Conservation (phyloP, 92 coral and sea anemone species). For the Anthopleura xanthogrammica region DNA sequence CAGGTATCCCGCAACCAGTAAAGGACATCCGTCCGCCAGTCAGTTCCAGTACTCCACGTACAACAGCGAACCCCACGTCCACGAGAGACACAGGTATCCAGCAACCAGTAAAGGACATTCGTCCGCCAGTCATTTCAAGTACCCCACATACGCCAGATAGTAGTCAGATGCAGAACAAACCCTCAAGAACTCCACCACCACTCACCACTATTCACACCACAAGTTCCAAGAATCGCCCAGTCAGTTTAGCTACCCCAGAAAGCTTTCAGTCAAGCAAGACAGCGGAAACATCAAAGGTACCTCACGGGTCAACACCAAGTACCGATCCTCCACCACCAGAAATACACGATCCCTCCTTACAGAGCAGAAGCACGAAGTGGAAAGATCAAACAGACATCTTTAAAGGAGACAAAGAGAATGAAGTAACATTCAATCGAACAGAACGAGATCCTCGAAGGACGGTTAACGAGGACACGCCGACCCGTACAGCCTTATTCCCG, state of each 20-base stretch:
- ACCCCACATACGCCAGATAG: neutral
- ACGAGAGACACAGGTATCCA: neutral
- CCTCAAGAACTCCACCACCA: neutral
- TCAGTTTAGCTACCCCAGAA: conserved; percentile 5
- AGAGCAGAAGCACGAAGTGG: neutral
- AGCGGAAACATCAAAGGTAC: neutral
- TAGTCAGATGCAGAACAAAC: neutral
- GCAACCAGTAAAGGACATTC: neutral
- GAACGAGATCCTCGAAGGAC: neutral
- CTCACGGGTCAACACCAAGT: neutral
- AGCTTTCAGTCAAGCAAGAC: conserved; percentile 13
- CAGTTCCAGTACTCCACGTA: neutral
- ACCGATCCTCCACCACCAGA: neutral
- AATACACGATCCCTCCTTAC: neutral
- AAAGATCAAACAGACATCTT: neutral
- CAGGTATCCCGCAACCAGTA: neutral
- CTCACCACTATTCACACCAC: neutral
- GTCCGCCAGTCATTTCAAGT: neutral
- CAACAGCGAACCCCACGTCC: neutral
- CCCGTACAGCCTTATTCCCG: conserved; percentile 17
- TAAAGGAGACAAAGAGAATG: neutral
- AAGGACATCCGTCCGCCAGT: conserved; percentile 5
- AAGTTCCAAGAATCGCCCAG: neutral
- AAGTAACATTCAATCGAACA: conserved; percentile 1
- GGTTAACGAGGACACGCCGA: neutral